Evolutionary conservation across 2,113 vertebrate species (phyloP).

Genomic region (Thalassoma bifasciatum): DNA sequence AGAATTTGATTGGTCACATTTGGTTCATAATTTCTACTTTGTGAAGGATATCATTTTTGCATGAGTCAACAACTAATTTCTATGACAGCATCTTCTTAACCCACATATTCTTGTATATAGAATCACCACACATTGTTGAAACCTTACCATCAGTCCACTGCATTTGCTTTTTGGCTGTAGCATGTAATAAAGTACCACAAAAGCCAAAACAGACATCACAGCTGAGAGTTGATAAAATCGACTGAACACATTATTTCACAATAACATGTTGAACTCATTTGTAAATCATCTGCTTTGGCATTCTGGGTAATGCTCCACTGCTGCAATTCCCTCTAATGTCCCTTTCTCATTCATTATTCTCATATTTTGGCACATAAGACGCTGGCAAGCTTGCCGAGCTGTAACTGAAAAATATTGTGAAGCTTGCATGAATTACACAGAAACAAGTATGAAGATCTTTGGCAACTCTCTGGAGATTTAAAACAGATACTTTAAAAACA

Average conservation of each 20-base stretch:
- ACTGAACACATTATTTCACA: neutral
- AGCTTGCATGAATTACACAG: slow-evolving; percentile 11
- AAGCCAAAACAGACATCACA: slow-evolving; percentile 1
- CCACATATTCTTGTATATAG: neutral
- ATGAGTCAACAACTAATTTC: no score
- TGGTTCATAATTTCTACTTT: slow-evolving; percentile 6
- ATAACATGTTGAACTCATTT: neutral
- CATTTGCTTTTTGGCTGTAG: slow-evolving; percentile 3
- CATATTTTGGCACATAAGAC: slow-evolving; percentile 17
- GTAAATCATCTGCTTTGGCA: slow-evolving; percentile 1
- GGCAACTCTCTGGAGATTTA: slow-evolving; percentile 63
- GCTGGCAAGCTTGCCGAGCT: slow-evolving; percentile 8
- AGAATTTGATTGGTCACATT: slow-evolving; percentile 23
- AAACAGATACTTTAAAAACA: neutral
- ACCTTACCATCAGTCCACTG: neutral
- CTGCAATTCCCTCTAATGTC: neutral
- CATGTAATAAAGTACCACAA: slow-evolving; percentile 48
- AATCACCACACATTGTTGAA: slow-evolving; percentile 28
- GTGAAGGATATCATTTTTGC: no score
- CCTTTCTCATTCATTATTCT: slow-evolving; percentile 1
- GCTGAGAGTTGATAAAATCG: neutral
- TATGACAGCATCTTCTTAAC: no score
- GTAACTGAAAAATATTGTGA: neutral
- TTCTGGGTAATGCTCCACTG: neutral
- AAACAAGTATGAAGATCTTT: slow-evolving; percentile 34